phyloP scores from a whole-genome alignment of 1,140 invertebrate genomes.

The Drosophila kikkawai region DNA sequence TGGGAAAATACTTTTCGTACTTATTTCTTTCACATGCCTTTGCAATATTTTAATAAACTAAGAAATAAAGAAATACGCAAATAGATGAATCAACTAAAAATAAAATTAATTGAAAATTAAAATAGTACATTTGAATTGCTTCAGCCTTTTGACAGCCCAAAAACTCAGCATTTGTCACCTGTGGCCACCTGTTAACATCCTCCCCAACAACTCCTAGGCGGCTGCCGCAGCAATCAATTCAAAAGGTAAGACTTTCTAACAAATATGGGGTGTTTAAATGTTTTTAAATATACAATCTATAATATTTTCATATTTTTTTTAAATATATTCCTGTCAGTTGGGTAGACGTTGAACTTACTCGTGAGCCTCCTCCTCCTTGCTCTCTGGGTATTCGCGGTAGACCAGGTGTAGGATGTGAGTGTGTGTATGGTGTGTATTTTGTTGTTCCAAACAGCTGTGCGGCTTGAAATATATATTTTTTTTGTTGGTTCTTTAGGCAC shows the following conservation, averaged over 20 bases:
- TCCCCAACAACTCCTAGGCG: neutral
- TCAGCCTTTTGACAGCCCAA: neutral
- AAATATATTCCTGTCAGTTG: too few species aligned
- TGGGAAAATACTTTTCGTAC: too few species aligned
- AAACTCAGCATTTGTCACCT: neutral
- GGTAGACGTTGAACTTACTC: neutral
- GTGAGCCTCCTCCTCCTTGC: too few species aligned
- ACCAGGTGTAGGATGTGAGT: neutral
- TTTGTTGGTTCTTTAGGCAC: constrained; percentile 1
- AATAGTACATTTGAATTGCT: neutral
- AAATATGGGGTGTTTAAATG: too few species aligned
- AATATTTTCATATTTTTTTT: too few species aligned
- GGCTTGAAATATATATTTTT: neutral
- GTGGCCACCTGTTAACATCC: constrained; percentile 12
- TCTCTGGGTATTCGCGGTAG: neutral
- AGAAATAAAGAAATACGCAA: neutral
- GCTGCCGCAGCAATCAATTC: neutral
- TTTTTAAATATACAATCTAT: too few species aligned
- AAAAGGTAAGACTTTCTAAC: neutral
- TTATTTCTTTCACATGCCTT: too few species aligned
- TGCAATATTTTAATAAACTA: too few species aligned
- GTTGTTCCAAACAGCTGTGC: constrained; percentile 14
- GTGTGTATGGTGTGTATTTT: constrained; percentile 3
- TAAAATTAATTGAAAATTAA: too few species aligned
- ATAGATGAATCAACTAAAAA: neutral